Base-by-base conservation (phyloP, 2,888 invertebrate species). In the Eurytoma californica region DNA sequence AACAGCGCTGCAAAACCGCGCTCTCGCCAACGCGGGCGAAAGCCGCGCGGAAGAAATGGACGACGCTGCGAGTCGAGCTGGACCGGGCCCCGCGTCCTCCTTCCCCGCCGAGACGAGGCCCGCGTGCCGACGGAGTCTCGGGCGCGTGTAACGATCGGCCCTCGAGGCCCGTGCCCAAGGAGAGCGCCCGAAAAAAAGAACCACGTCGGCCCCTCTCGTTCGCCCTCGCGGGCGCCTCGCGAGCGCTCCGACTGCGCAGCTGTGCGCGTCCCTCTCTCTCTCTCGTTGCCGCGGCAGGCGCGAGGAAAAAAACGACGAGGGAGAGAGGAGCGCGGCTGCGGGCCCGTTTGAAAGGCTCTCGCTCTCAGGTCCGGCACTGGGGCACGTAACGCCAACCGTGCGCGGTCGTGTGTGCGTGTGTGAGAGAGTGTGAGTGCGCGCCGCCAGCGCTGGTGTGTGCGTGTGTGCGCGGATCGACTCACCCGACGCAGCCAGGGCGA, bases 401-500 rank as follows among this genome's bases (percentile, higher is more conserved):
- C 20, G 30, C 13, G 51, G 28, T 20, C 57, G 1, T 39, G 30
- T 63, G 39, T 49, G 12, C 14, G 39, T 20, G 18, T 20, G 18
- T 47, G n/a, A 16, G 20, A 12, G 47, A 49, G 24, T 12, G 28
- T 51, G 60, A 3, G 72, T 72, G 30, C 63, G 60, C 14, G 68
- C 68, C 39, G 39, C 39, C 53, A 13, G 18, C 51, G 49, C 24
- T 61, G 58, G 49, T 63, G 61, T 63, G 61, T 63, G 60, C 61
- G 58, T 53, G 30, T 53, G 69, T 57, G 18, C 49, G 63, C 53
- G 69, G 77, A 77, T 69, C 75, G 83, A 89, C 90, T 90, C 83
- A 90, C 90, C 90, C 84, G 88, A 88, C 83, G 88, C 86, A 88
- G 89, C 89, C 85, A 90, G 88, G 89, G 89, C 90, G 87, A 90